phyloP scores from a whole-genome alignment of 2,888 invertebrate genomes.

The Microplitis deprimator region DNA sequence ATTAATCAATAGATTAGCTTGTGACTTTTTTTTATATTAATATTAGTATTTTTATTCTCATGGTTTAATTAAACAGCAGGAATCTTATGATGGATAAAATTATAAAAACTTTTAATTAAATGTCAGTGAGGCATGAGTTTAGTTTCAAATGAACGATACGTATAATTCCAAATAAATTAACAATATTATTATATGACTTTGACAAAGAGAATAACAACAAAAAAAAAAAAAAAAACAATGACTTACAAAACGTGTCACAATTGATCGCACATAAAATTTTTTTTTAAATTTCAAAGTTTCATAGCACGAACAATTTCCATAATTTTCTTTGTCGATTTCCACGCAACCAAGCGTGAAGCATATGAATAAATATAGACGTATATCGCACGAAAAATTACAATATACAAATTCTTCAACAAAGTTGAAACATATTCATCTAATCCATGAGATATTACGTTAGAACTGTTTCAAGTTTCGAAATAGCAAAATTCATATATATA shows the following conservation, averaged over 20 bases:
- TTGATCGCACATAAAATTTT: background rate
- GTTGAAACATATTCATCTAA: conserved; percentile 52
- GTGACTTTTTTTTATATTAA: no score
- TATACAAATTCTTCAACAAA: conserved; percentile 19
- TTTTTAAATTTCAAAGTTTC: background rate
- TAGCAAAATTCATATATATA: background rate
- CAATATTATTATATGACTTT: no score
- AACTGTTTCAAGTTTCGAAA: conserved; percentile 8
- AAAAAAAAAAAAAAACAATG: background rate
- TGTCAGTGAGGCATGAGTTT: no score
- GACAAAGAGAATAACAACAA: background rate
- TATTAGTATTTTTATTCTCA: no score
- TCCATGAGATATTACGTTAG: conserved; percentile 57
- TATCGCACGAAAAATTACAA: background rate
- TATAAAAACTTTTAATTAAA: no score
- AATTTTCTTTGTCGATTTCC: conserved; percentile 17
- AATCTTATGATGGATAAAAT: no score
- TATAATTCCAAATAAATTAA: no score
- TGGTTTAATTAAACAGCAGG: no score
- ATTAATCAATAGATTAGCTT: no score
- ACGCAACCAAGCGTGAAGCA: conserved; percentile 21
- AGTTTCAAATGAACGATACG: no score
- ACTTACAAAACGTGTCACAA: background rate
- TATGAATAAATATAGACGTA: conserved; percentile 19
- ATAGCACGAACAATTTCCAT: background rate